Conservation (phyloP, 2,797 vertebrate genomes). For the Parauchenoglanis punctatus region DNA sequence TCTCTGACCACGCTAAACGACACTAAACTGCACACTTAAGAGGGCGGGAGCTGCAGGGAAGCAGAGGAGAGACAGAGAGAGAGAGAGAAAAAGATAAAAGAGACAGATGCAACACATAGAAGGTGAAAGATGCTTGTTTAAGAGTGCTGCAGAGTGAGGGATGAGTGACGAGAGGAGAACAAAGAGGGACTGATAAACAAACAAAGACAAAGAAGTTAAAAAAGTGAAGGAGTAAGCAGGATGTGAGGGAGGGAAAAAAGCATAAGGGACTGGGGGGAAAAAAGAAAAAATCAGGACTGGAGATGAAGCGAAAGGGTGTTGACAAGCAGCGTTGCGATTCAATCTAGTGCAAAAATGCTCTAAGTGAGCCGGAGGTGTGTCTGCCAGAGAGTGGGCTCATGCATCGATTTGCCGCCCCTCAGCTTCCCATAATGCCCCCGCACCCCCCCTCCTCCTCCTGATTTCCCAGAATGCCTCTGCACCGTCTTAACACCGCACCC, state of each 20-base stretch:
- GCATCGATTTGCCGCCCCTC: constrained; percentile 64
- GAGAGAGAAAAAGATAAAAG: constrained; percentile 26
- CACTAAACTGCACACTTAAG: constrained; percentile 78
- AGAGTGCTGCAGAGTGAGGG: constrained; percentile 5
- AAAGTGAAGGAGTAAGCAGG: not conserved
- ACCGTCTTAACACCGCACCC: constrained; percentile 23
- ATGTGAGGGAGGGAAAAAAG: constrained; percentile 23
- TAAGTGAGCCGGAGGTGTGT: constrained; percentile 67
- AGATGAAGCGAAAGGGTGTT: constrained; percentile 49
- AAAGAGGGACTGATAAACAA: not conserved
- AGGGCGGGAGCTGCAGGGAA: constrained; percentile 60
- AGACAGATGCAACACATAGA: constrained; percentile 27
- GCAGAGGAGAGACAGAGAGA: constrained; percentile 15
- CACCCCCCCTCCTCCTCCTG: constrained; percentile 10
- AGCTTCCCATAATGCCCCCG: constrained; percentile 47
- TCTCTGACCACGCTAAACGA: constrained; percentile 79
- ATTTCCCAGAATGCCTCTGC: constrained; percentile 37
- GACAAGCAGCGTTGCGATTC: constrained; percentile 71
- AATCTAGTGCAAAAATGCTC: constrained; percentile 74
- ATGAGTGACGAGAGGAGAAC: not conserved
- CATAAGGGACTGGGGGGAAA: not conserved
- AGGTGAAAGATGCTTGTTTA: constrained; percentile 38
- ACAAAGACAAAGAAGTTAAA: constrained; percentile 3
- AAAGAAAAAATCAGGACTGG: not conserved
- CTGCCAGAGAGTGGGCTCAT: constrained; percentile 62